Evolutionary conservation across 2,113 vertebrate genomes (phyloP), one percentile per base, ranked within the genome.

Genomic region (Notarius lentiginosus): DNA sequence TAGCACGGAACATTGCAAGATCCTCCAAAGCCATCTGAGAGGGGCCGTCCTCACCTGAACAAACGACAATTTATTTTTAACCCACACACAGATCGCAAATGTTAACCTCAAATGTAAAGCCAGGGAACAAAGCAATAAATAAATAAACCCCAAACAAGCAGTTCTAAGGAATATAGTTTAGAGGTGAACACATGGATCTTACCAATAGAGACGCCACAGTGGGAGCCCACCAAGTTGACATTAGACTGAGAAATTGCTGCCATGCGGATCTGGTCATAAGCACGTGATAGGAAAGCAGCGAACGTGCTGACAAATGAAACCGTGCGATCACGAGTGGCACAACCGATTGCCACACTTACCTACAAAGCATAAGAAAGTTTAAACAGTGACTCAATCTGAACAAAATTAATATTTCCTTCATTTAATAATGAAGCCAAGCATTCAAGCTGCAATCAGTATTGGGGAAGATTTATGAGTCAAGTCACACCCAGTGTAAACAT

Each of bases 21-120:
- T 98, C 96, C 83, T 97, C 97, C 4, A 98, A 92, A 27, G 96
- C 97, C 96, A 97, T 96, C 93, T 96, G 96, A 79, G 95, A 97
- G 5, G 96, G 96, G 0, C 96, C 96, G 9, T 97, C 96, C 87
- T 97, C 97, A 86, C 96, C 97, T 98, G 89, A 56, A 51, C 47
- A 87, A 79, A 7, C 66, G 0, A 79, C 12, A 66, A 51, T 8
- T 14, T 7, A 51, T 15, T 60, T 61, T 65, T 82, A 82, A 47
- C 5, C 30, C 1, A 80, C 41, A 18, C 58, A 82, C 30, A 85
- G 18, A 63, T 4, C 41, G 51, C 70, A 22, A 68, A 18, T 51
- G n/a, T 18, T 79, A 82, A 47, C 41, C 0, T 14, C 9, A 56
- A 27, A 84, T 30, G 41, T 3, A 24, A 61, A 76, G 0, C 4